These are phyloP conservation scores for Sturnira hondurensis DNA, from an alignment of 2,113 vertebrate genomes.

Conservation along the genomic window DNA sequence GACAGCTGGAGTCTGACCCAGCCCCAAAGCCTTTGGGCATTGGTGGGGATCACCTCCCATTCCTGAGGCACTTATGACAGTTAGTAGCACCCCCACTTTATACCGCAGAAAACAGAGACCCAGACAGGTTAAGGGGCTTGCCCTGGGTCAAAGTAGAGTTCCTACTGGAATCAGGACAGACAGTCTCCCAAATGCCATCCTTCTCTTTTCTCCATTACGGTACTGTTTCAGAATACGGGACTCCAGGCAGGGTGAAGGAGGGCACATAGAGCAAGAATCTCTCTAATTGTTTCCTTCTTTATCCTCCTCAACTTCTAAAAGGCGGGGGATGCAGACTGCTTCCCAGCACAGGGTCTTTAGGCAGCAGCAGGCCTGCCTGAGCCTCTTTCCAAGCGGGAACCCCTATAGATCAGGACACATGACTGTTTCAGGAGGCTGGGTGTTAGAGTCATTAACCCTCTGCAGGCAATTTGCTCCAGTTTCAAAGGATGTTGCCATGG, in stretches of 20 bases:
- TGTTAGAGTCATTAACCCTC: neutral
- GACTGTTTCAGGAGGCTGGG: neutral
- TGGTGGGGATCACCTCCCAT: neutral
- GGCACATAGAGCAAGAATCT: neutral
- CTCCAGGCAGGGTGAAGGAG: neutral
- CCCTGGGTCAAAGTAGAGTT: neutral
- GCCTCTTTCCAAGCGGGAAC: neutral
- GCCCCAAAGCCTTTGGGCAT: neutral
- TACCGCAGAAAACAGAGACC: neutral
- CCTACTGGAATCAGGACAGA: neutral
- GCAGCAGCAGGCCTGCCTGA: neutral
- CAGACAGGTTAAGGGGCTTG: neutral
- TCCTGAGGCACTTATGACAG: neutral
- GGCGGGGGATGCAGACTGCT: neutral
- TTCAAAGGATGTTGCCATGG: neutral
- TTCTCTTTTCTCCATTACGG: neutral
- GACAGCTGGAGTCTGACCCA: neutral
- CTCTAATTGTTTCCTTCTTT: neutral
- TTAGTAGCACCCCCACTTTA: neutral
- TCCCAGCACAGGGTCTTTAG: neutral
- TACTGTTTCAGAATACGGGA: neutral
- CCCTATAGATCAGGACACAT: neutral
- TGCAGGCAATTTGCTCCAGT: neutral
- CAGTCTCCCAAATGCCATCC: neutral
- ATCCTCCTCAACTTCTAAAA: neutral